phyloP scores from a whole-genome alignment of 2,888 invertebrate genomes.

The Pemphredon lugubris region DNA sequence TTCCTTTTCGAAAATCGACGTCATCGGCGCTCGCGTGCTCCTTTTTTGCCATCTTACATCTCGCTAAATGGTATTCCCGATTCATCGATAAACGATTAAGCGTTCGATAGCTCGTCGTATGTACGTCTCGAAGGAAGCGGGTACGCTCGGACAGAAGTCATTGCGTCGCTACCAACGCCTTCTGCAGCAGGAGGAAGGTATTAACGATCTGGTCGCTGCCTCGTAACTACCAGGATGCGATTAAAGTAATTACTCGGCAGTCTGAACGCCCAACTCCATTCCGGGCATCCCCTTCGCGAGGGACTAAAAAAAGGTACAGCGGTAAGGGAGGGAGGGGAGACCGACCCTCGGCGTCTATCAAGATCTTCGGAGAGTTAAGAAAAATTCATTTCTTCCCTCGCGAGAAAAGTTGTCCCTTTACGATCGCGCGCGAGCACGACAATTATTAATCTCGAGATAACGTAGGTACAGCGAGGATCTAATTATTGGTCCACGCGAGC shows the following conservation, averaged over 20 bases:
- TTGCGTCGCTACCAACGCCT: slow-evolving; percentile 22
- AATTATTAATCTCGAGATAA: neutral
- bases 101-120: neutral
- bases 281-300: slow-evolving; percentile 51
- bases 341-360: slow-evolving; percentile 1
- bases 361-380: neutral
- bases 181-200: slow-evolving; percentile 34
- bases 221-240: slow-evolving; percentile 66
- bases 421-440: neutral
- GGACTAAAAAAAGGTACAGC: slow-evolving; percentile 9
- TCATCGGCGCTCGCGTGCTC: too few relatives aligned
- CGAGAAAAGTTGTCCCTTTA: neutral
- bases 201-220: slow-evolving; percentile 68
- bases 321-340: neutral
- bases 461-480: neutral
- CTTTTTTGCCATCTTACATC: too few relatives aligned
- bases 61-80: too few relatives aligned
- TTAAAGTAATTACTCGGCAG: slow-evolving; percentile 71
- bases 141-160: slow-evolving; percentile 7
- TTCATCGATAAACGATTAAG: neutral
- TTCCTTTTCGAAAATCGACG: too few relatives aligned
- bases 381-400: slow-evolving; percentile 19
- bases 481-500: too few relatives aligned
- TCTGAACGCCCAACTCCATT: slow-evolving; percentile 51
- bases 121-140: neutral